These are phyloP conservation scores for Agrochola macilenta DNA, from an alignment of 2,888 invertebrate species.

Conservation along the genomic window DNA sequence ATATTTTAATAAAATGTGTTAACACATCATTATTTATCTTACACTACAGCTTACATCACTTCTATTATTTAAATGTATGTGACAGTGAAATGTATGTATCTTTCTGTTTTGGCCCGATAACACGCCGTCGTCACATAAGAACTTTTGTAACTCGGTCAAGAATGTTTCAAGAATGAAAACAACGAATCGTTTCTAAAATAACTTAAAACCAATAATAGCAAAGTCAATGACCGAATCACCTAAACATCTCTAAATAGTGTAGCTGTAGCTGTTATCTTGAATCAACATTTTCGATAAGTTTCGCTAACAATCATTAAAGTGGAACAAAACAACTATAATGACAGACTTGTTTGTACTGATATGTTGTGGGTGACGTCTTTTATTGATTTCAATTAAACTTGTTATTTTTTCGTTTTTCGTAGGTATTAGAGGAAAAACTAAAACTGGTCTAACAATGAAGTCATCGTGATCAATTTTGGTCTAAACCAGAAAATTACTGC, in stretches of 20 bases:
- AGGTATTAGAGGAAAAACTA: conserved; percentile 6
- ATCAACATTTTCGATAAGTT: conserved; percentile 64
- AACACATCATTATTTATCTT: conserved; percentile 35
- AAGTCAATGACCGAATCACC: conserved; percentile 64
- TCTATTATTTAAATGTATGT: conserved; percentile 53
- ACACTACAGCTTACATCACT: conserved; percentile 8
- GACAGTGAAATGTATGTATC: conserved; percentile 40
- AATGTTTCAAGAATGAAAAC: conserved; percentile 52
- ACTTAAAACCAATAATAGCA: conserved; percentile 55
- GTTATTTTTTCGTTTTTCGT: conserved; percentile 28
- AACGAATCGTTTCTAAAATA: conserved; percentile 52
- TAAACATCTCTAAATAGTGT: conserved; percentile 53
- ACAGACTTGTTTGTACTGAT: conserved; percentile 42
- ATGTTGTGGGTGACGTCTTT: conserved; percentile 30
- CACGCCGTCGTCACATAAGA: conserved; percentile 32
- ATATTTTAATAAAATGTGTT: conserved; percentile 17
- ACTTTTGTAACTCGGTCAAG: conserved; percentile 59
- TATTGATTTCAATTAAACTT: conserved; percentile 32
- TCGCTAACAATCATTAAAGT: conserved; percentile 49
- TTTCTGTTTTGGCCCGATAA: conserved; percentile 24
- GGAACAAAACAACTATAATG: conserved; percentile 37
- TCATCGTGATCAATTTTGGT: conserved; percentile 1
- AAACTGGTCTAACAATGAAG: conserved; percentile 14
- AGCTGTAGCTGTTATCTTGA: conserved; percentile 52
- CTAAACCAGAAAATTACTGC: conserved; percentile 30